Evolutionary conservation across 2,113 vertebrate species (phyloP), one percentile per base, ranked within the genome.

Genomic region (Dolichotis patagonum): DNA sequence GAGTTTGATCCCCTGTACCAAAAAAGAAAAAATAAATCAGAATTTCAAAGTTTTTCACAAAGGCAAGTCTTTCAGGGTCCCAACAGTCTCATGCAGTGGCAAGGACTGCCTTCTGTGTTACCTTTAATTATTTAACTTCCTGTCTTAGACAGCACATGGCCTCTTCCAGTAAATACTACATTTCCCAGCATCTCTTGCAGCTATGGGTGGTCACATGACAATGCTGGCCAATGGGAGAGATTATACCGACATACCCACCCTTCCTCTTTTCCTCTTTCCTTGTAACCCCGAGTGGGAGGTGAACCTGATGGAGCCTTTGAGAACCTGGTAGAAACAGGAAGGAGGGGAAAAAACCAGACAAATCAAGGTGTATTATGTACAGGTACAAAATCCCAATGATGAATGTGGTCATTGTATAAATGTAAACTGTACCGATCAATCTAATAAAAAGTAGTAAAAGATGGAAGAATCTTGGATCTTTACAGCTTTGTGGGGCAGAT

Each of bases 171-270:
- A 69, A 67, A 75, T 7, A 96, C 80, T 93, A 85, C 86, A 85
- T 93, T 90, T 96, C 91, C 86, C 88, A 67, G 38, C 0, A 16
- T n/a, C 7, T 32, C 17, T 54, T 63, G 7, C 28, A 54, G 41
- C 71, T 16, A 52, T 1, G 4, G 7, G 0, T 6, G 52, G 60
- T 69, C 80, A 62, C 62, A 28, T 89, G 52, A 86, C 35, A 1
- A 26, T 81, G 73, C n/a, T 24, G 30, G 1, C 91, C 63, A 65
- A 73, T 65, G 56, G 22, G 12, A 5, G 14, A 14, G 46, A 3
- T 5, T 41, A 35, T 30, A 0, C 17, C 4, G 16, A 28, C n/a
- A 71, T 13, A 77, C 12, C 1, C 17, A 14, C 17, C 1, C 7
- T 52, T 58, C 41, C 82, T 41, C 49, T 77, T 58, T 65, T 56